A percentile compares a stretch with the other conserved stretches of the same genome.
Conservation (phyloP, 2,888 invertebrate species). For the Halictus quadricinctus region DNA sequence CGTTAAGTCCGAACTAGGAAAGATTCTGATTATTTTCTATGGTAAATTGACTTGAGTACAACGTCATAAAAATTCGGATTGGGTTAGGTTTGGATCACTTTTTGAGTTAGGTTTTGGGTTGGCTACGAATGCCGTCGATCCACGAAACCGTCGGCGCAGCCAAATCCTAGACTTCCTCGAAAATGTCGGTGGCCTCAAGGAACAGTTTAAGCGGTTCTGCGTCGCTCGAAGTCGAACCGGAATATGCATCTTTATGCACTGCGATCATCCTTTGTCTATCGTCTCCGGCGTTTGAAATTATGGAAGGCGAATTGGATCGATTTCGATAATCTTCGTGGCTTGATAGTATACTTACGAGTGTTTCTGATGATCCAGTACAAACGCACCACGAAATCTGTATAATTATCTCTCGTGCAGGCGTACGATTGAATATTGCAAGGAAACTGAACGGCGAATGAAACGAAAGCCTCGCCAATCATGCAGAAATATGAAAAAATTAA, state of each 20-base stretch:
- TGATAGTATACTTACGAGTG: slow-evolving; percentile 69
- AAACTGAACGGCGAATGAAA: slow-evolving; percentile 4
- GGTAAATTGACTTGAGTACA: too few relatives aligned
- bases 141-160: slow-evolving; percentile 47
- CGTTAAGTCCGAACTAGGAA: too few relatives aligned
- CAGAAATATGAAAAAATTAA: background rate
- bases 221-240: slow-evolving; percentile 42
- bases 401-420: slow-evolving; percentile 55
- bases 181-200: slow-evolving; percentile 63
- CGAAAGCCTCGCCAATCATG: background rate
- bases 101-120: background rate
- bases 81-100: background rate
- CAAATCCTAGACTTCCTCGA: slow-evolving; percentile 66
- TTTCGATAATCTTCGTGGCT: slow-evolving; percentile 70
- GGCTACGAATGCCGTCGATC: background rate
- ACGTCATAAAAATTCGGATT: too few relatives aligned
- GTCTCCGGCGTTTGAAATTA: slow-evolving; percentile 62
- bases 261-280: slow-evolving; percentile 43
- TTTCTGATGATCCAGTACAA: slow-evolving; percentile 58
- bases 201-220: slow-evolving; percentile 57
- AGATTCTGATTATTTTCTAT: too few relatives aligned
- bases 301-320: slow-evolving; percentile 60
- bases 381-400: slow-evolving; percentile 65
- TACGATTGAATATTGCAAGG: slow-evolving; percentile 28
- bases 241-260: slow-evolving; percentile 64